phyloP scores from a whole-genome alignment of 2,113 vertebrate species.

The Calidris pygmaea region DNA sequence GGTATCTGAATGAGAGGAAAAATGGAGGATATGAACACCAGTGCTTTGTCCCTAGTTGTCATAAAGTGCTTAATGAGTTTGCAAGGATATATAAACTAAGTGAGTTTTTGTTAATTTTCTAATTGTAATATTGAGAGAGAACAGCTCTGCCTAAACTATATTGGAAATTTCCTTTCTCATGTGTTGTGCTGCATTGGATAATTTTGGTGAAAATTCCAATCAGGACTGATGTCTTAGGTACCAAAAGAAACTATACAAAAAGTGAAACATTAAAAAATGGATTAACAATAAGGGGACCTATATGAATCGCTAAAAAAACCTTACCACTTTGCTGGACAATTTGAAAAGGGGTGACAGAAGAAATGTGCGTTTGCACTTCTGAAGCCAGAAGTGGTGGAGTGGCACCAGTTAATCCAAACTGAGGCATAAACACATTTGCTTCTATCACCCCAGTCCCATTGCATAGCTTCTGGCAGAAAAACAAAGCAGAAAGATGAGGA shows the following conservation, averaged over 20 bases:
- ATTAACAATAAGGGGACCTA: not conserved
- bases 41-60: not conserved
- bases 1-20: not conserved
- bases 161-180: not conserved
- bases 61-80: not conserved
- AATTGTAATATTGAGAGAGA: not conserved
- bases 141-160: not conserved
- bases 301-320: not conserved
- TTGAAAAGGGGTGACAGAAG: not conserved
- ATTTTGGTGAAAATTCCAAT: not conserved
- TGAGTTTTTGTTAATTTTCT: not conserved
- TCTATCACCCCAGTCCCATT: not conserved
- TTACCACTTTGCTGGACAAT: not conserved
- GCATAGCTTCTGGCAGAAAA: not conserved
- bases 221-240: not conserved
- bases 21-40: not conserved
- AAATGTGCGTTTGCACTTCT: not conserved
- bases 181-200: not conserved
- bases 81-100: not conserved
- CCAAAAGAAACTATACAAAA: not conserved
- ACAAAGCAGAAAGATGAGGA: not conserved
- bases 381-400: not conserved
- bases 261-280: not conserved
- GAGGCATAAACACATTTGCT: not conserved
- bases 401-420: not conserved